These are phyloP conservation scores for Drosophila borealis DNA, from an alignment of 2,888 invertebrate species.

Conservation along the genomic window DNA sequence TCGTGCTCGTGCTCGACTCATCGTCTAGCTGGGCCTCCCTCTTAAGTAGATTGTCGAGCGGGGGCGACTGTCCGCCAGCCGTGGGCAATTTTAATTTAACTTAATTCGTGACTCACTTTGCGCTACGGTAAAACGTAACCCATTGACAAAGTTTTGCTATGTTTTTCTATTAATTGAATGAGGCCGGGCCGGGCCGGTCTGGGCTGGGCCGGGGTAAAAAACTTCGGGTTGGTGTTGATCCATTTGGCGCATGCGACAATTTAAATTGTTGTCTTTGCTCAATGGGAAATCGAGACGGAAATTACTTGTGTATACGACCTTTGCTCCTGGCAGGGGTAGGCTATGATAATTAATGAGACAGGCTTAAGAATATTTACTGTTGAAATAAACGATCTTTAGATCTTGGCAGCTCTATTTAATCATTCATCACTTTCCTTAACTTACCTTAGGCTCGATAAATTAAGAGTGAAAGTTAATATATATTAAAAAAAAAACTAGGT, in stretches of 20 bases:
- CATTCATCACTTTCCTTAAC: no score
- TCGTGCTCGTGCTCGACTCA: conserved; percentile 47
- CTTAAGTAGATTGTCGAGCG: conserved; percentile 20
- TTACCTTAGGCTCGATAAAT: no score
- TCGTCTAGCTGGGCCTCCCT: conserved; percentile 10
- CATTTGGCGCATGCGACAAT: conserved; percentile 40
- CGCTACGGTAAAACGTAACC: conserved; percentile 44
- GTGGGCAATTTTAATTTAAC: conserved; percentile 60
- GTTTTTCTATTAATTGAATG: conserved; percentile 66
- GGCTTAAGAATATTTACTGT: background rate
- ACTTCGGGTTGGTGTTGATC: conserved; percentile 55
- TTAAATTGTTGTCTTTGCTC: conserved; percentile 39
- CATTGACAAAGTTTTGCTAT: conserved; percentile 32
- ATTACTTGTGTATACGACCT: conserved; percentile 61
- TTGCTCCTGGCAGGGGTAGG: conserved; percentile 33
- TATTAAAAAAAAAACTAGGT: no score
- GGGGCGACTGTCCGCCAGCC: conserved; percentile 33
- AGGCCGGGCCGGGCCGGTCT: conserved; percentile 10
- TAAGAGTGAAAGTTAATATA: no score
- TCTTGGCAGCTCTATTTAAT: background rate
- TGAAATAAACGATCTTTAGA: background rate
- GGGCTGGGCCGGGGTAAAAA: conserved; percentile 1
- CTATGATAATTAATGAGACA: conserved; percentile 22
- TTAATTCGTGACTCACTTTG: conserved; percentile 74
- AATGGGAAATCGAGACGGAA: conserved; percentile 70